A percentile compares a stretch with the other conserved stretches of the same genome.
phyloP scores from a whole-genome alignment of 2,888 invertebrate species.

The Xylophagus ater region DNA sequence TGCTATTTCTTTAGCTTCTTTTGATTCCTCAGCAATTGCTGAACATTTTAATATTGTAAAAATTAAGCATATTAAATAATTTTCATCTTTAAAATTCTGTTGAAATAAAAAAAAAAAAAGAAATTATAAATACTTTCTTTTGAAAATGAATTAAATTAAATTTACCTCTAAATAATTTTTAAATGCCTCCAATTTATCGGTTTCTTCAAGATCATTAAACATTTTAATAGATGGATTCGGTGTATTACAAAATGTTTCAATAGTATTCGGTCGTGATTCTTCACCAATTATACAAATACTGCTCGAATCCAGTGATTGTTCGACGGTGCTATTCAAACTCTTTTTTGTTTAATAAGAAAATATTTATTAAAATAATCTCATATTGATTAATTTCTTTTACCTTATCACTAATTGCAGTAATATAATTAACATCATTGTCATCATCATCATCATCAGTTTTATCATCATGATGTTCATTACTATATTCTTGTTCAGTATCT shows the following conservation, averaged over 20 bases:
- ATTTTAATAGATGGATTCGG: constrained; percentile 30
- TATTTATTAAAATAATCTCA: no score
- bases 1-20: constrained; percentile 31
- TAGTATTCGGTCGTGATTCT: constrained; percentile 19
- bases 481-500: no score
- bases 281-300: constrained; percentile 18
- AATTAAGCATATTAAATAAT: constrained; percentile 31
- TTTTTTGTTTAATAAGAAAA: no score
- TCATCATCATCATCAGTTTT: constrained; percentile 18
- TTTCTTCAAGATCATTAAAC: constrained; percentile 29
- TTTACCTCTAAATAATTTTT: constrained; percentile 29
- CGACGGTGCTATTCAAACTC: constrained; percentile 7
- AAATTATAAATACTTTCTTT: background rate
- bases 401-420: constrained; percentile 10
- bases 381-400: no score
- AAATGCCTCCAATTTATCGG: constrained; percentile 30
- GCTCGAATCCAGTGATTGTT: constrained; percentile 13
- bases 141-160: background rate
- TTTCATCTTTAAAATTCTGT: constrained; percentile 24
- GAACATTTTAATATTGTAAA: constrained; percentile 37
- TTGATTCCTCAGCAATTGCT: constrained; percentile 29
- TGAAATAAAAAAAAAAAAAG: constrained; percentile 8
- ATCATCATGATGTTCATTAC: no score
- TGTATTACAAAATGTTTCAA: constrained; percentile 30
- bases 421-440: constrained; percentile 21